These are phyloP conservation scores for Mythimna ferrago DNA, from an alignment of 2,888 invertebrate species.

Conservation along the genomic window DNA sequence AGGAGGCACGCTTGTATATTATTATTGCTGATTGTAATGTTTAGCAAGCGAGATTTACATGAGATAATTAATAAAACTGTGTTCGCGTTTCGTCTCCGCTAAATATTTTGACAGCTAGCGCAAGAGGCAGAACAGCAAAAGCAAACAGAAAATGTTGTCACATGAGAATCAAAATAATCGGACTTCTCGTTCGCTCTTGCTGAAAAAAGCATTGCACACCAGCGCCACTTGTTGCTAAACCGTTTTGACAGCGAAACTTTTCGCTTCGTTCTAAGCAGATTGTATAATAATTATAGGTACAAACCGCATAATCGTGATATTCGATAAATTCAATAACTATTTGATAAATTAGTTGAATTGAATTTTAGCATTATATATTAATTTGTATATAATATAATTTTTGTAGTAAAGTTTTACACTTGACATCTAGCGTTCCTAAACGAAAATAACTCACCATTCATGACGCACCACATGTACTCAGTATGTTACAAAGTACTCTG, in stretches of 20 bases:
- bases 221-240: slow-evolving; percentile 60
- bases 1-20: slow-evolving; percentile 47
- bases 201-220: slow-evolving; percentile 15
- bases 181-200: slow-evolving; percentile 52
- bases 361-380: background rate
- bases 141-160: slow-evolving; percentile 52
- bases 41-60: slow-evolving; percentile 33
- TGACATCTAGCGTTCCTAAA: slow-evolving; percentile 17
- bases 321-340: background rate
- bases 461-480: background rate
- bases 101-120: slow-evolving; percentile 62
- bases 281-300: background rate
- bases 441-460: background rate
- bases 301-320: background rate
- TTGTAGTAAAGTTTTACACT: background rate
- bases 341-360: background rate
- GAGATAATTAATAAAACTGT: slow-evolving; percentile 29
- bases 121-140: slow-evolving; percentile 31
- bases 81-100: slow-evolving; percentile 48
- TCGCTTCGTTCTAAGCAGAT: slow-evolving; percentile 10
- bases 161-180: slow-evolving; percentile 59
- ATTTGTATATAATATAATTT: background rate
- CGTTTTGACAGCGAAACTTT: slow-evolving; percentile 33
- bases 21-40: slow-evolving; percentile 38
- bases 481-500: too few species aligned